Conservation (phyloP, 2,113 vertebrate species). For the Rhinolophus sinicus region DNA sequence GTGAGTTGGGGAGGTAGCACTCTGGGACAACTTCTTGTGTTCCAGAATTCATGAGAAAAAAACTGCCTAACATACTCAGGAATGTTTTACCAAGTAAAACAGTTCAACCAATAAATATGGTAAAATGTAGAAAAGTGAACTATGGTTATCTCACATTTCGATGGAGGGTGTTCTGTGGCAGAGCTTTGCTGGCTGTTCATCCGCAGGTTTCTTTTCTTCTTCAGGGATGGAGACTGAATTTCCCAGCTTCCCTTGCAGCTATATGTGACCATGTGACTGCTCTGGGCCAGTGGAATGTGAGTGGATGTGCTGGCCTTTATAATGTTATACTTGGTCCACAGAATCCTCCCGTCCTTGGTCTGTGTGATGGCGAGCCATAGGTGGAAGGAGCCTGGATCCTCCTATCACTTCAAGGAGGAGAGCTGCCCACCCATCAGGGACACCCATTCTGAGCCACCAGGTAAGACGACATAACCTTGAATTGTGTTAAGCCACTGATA, state of each 20-base stretch:
- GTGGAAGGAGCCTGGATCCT: background rate
- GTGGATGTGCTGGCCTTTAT: accelerated
- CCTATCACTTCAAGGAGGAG: background rate
- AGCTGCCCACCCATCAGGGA: accelerated
- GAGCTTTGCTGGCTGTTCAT: too few species aligned
- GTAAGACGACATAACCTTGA: background rate
- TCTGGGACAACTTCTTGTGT: background rate
- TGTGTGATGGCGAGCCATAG: background rate
- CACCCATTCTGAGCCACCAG: background rate
- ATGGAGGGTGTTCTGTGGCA: background rate
- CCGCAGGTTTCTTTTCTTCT: background rate
- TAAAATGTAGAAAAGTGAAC: background rate
- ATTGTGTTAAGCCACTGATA: background rate
- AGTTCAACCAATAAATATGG: background rate
- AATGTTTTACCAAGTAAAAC: background rate
- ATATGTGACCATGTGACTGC: background rate
- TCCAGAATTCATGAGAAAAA: background rate
- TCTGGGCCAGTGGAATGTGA: background rate
- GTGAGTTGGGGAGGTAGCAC: background rate
- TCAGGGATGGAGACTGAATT: background rate
- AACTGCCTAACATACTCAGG: background rate
- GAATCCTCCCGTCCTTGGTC: background rate
- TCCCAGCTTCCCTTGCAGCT: background rate
- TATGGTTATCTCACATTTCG: background rate
- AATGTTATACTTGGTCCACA: too few species aligned